Base-by-base conservation (phyloP, 1,140 invertebrate genomes). In the Apis laboriosa region DNA sequence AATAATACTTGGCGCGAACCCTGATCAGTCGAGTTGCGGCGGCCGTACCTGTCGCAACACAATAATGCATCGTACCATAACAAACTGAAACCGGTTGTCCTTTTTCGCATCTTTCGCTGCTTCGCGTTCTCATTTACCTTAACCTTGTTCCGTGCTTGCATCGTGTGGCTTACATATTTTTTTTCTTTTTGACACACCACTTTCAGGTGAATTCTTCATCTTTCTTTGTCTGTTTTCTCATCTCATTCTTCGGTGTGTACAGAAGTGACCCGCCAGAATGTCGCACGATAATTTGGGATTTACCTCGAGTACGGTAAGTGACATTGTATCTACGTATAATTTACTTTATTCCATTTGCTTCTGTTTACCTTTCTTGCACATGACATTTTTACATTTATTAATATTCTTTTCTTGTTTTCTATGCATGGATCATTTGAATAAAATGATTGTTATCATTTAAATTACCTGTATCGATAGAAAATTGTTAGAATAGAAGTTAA, bases 271-370 rank as follows among this genome's bases (percentile, higher is more conserved):
- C 34, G 24, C 3, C 67, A 88, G 43, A 60, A 93, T 93, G 92
- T 93, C 92, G 64, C 92, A 92, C 77, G 91, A 92, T 60, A 93
- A 93, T 91, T 90, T 92, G 28, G 92, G 92, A 90, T 93, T 92
- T 92, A 92, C 90, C 4, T 91, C 91, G 17, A 93, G 92, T 61
- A 90, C 89, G 89, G 92, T 93, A 76, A 92, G 92, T 92, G 60
- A 78, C 63, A 55, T 56, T 60, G n/a, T 43, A 12, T n/a, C 28
- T 63, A 55, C 7, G 34, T 19, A 66, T 19, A 9, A 21, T n/a
- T 17, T 19, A 34, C 24, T 28, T 24, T 53, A 53, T n/a, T 28
- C 49, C 19, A 21, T 5, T 73, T 53, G 15, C 11, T 21, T 51
- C 1, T 12, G 28, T 17, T 64, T n/a, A 24, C 11, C 9, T 49